A percentile compares a stretch with the other conserved stretches of the same genome.
phyloP scores from a whole-genome alignment of 2,797 vertebrate genomes.

The Pelobates cultripes region DNA sequence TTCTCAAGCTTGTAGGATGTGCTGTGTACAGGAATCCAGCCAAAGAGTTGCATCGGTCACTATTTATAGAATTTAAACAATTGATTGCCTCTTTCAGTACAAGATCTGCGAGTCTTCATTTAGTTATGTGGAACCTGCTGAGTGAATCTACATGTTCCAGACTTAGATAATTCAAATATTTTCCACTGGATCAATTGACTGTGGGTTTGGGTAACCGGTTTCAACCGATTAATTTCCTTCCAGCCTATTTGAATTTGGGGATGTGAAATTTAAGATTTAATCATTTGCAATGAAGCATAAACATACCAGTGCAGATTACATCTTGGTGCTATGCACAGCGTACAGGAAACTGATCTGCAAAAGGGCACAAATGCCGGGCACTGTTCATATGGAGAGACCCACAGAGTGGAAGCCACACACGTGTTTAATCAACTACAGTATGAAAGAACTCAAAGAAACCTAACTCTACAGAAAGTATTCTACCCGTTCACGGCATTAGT shows the following conservation, averaged over 20 bases:
- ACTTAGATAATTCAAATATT: conserved; percentile 29
- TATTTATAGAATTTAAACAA: too few relatives aligned
- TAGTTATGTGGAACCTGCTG: not conserved
- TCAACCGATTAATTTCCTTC: not conserved
- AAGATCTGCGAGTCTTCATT: too few relatives aligned
- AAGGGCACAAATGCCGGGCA: not conserved
- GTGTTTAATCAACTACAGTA: too few relatives aligned
- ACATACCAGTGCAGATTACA: conserved; percentile 3
- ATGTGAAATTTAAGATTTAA: conserved; percentile 9
- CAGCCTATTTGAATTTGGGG: not conserved
- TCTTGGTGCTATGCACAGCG: not conserved
- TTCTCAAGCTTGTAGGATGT: too few relatives aligned
- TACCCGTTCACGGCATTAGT: not conserved
- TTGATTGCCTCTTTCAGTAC: too few relatives aligned
- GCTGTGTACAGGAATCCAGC: too few relatives aligned
- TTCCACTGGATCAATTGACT: not conserved
- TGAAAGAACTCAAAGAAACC: not conserved
- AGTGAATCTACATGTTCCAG: not conserved
- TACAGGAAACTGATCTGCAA: not conserved
- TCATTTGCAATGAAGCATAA: not conserved
- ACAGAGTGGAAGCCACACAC: too few relatives aligned
- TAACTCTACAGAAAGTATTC: not conserved
- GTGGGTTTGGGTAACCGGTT: not conserved
- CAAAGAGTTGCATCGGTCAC: too few relatives aligned
- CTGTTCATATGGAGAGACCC: too few relatives aligned